These are phyloP conservation scores for Eumerus sabulonum DNA, from an alignment of 2,888 invertebrate species.

Conservation along the genomic window DNA sequence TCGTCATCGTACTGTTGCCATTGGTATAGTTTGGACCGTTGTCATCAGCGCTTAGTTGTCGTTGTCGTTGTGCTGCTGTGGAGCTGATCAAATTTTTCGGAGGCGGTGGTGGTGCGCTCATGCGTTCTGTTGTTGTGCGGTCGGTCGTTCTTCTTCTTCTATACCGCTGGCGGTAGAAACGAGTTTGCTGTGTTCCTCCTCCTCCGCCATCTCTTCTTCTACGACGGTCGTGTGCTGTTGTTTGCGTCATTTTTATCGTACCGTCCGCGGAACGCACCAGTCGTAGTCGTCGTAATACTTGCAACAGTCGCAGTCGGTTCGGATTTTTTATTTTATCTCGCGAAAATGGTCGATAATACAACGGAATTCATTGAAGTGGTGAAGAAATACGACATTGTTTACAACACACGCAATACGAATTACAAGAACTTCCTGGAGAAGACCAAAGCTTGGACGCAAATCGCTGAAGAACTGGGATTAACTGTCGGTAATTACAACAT, in stretches of 20 bases:
- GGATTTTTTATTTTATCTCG: background rate
- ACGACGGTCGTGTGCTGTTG: slow-evolving; percentile 50
- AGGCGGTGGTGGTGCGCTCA: slow-evolving; percentile 33
- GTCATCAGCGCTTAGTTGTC: slow-evolving; percentile 33
- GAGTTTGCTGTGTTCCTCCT: slow-evolving; percentile 34
- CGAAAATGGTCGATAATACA: slow-evolving; percentile 74
- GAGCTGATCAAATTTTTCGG: background rate
- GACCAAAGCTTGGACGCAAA: slow-evolving; percentile 77
- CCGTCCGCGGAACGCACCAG: slow-evolving; percentile 47
- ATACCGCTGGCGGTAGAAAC: slow-evolving; percentile 68
- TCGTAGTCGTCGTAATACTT: slow-evolving; percentile 26
- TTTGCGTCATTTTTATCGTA: slow-evolving; percentile 3
- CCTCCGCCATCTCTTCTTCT: too few relatives aligned
- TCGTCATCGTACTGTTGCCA: slow-evolving; percentile 20
- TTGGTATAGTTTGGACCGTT: slow-evolving; percentile 3
- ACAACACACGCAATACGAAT: slow-evolving; percentile 78
- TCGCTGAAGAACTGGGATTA: slow-evolving; percentile 77
- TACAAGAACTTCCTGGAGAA: slow-evolving; percentile 78
- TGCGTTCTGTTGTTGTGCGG: slow-evolving; percentile 17
- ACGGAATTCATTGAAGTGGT: slow-evolving; percentile 78
- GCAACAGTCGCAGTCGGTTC: slow-evolving; percentile 31
- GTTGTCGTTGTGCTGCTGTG: slow-evolving; percentile 33
- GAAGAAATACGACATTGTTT: slow-evolving; percentile 77
- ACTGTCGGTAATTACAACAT: slow-evolving; percentile 77
- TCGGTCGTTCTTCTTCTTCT: slow-evolving; percentile 58